These are phyloP conservation scores for Oedothorax gibbosus DNA, from an alignment of 1,140 invertebrate genomes.

Conservation along the genomic window DNA sequence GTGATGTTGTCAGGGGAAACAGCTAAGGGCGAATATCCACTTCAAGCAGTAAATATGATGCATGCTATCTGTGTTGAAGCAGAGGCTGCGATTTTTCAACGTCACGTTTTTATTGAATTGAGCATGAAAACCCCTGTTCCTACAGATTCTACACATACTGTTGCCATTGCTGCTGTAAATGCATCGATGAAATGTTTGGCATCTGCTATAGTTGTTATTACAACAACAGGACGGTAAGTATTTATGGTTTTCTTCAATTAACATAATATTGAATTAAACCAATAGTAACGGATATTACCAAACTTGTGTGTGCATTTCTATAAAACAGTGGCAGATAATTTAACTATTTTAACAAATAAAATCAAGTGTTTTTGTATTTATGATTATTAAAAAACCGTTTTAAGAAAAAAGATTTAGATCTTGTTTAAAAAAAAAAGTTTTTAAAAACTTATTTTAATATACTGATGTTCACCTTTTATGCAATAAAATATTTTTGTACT, in stretches of 20 bases:
- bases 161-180: conserved; percentile 96
- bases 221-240: conserved; percentile 84
- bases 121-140: conserved; percentile 70
- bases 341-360: no score
- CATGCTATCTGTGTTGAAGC: conserved; percentile 97
- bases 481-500: no score
- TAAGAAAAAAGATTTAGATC: no score
- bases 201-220: conserved; percentile 92
- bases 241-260: neutral
- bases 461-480: no score
- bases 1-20: conserved; percentile 99
- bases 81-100: conserved; percentile 96
- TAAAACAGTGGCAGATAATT: no score
- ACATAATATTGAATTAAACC: no score
- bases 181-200: conserved; percentile 92
- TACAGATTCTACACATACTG: conserved; percentile 89
- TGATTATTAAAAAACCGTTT: no score
- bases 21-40: conserved; percentile 95
- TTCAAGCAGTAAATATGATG: conserved; percentile 94
- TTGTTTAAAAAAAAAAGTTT: no score
- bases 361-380: no score
- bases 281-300: neutral
- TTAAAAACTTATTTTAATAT: no score
- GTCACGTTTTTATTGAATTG: conserved; percentile 69
- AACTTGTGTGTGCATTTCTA: neutral